These are phyloP conservation scores for Drosophila erecta DNA, from an alignment of 1,140 invertebrate species.

Conservation along the genomic window DNA sequence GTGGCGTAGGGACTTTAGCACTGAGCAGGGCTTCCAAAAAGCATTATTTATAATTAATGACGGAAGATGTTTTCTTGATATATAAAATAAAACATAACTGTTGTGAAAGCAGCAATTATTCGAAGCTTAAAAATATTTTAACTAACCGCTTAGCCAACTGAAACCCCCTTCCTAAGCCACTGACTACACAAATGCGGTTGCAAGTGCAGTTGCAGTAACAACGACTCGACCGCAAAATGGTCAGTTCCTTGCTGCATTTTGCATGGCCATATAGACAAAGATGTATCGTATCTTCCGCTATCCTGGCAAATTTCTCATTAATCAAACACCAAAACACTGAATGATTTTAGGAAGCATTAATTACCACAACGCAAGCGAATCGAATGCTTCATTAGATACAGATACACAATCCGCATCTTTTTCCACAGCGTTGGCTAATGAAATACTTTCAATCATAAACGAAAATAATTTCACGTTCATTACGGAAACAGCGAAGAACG, in stretches of 20 bases:
- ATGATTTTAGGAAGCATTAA: slow-evolving; percentile 47
- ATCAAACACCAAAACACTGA: slow-evolving; percentile 48
- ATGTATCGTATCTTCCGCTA: slow-evolving; percentile 5
- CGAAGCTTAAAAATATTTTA: too few relatives aligned
- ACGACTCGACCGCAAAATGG: slow-evolving; percentile 22
- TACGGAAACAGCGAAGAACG: slow-evolving; percentile 7
- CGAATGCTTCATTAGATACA: slow-evolving; percentile 38
- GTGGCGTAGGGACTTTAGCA: slow-evolving; percentile 5
- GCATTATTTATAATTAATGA: too few relatives aligned
- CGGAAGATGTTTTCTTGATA: too few relatives aligned
- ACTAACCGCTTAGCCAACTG: too few relatives aligned
- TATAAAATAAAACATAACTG: neutral
- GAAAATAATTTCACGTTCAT: slow-evolving; percentile 77
- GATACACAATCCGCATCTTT: slow-evolving; percentile 41
- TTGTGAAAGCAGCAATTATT: neutral
- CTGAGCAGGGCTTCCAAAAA: neutral
- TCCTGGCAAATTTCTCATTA: slow-evolving; percentile 47
- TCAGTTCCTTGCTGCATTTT: slow-evolving; percentile 13
- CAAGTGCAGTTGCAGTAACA: slow-evolving; percentile 10
- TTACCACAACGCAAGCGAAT: slow-evolving; percentile 56
- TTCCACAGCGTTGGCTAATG: slow-evolving; percentile 43
- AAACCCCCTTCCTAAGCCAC: neutral
- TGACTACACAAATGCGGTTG: neutral
- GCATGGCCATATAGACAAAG: slow-evolving; percentile 3
- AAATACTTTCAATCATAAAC: slow-evolving; percentile 58